Conservation (phyloP, 2,113 vertebrate genomes). For the Elephas maximus region DNA sequence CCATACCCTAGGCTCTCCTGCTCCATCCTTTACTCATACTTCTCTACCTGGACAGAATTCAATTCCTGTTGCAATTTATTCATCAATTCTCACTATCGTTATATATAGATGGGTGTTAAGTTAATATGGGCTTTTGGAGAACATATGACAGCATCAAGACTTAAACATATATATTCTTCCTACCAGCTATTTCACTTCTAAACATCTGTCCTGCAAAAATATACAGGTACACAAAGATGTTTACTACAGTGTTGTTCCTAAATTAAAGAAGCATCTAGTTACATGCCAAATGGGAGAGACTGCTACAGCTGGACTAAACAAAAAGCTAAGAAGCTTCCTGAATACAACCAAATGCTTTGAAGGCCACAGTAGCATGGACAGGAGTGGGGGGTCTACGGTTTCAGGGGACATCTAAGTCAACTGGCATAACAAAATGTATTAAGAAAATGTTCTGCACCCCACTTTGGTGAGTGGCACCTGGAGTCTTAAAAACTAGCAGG, state of each 20-base stretch:
- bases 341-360: no score
- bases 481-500: no score
- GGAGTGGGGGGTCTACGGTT: no score
- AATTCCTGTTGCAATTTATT: background rate
- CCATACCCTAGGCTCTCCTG: background rate
- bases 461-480: no score
- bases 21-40: background rate
- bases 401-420: no score
- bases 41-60: background rate
- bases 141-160: conserved; percentile 6
- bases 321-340: no score
- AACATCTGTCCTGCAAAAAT: conserved; percentile 17
- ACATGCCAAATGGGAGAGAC: background rate
- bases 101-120: background rate
- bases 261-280: conserved; percentile 27
- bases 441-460: no score
- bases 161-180: background rate
- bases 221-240: background rate
- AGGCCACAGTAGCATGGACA: no score
- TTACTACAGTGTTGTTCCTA: background rate
- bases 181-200: background rate
- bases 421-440: no score
- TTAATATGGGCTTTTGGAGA: background rate
- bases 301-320: no score
- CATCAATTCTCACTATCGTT: background rate